Base-by-base conservation (phyloP, 2,888 invertebrate genomes). In the Melikaiella ostensackeni region DNA sequence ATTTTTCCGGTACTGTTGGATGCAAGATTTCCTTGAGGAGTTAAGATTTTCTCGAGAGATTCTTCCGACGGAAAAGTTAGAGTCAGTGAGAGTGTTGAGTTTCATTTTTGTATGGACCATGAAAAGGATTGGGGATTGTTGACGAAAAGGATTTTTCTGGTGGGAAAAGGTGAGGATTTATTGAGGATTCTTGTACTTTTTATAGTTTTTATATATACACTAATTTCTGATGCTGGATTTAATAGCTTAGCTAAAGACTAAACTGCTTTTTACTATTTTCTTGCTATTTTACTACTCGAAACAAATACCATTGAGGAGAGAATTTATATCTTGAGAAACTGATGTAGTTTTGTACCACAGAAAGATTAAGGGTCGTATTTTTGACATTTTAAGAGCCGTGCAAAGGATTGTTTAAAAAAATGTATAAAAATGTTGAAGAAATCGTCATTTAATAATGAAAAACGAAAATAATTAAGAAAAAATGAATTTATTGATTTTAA, bases 61-160 rank as follows among this genome's bases (percentile, higher is more conserved):
- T 66, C 46, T 70, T 70, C 70, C 70, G 70, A 50, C 70, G 70
- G 70, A n/a, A 27, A 70, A 35, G 33, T 63, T 63, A 33, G 62
- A 33, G 62, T n/a, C n/a, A 70, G 50, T 66, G 70, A 46, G 50
- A n/a, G 50, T 70, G 27, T 9, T 27, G 19, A 27, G 27, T 30
- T 66, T 19, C 0, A 24, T 38, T 27, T 42, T 46, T 66, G 13
- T n/a, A 50, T n/a, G 27, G 50, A 50, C 30, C 46, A 50, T 70
- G 70, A 70, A 70, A 50, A 70, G 46, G 46, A 70, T 50, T 30
- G 50, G 70, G 30, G 33, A 70, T 33, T 70, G 19, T 66, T 66
- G 42, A 66, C 24, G n/a, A 33, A 30, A n/a, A 35, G 62, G 46
- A 50, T 21, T 50, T 70, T 50, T 21, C 8, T 21, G 16, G 27